These are phyloP conservation scores for Scatophagus argus DNA, from an alignment of 2,113 vertebrate genomes.

Conservation along the genomic window DNA sequence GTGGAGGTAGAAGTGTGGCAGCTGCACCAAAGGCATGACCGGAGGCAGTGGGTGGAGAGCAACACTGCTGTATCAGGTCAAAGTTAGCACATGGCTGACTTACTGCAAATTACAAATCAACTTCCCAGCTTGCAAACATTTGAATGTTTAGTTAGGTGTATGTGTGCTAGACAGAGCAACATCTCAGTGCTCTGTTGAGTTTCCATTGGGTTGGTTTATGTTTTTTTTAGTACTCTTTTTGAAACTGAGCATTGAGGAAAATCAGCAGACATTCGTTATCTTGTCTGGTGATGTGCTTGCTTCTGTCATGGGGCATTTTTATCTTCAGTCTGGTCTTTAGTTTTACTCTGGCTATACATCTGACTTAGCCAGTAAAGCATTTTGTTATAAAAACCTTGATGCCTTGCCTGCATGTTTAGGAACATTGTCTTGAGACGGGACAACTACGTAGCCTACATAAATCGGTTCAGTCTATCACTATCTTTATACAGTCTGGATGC, in stretches of 20 bases:
- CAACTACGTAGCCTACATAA: neutral
- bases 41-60: constrained; percentile 36
- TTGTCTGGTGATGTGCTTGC: neutral
- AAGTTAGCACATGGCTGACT: constrained; percentile 33
- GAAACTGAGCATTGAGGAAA: neutral
- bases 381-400: neutral
- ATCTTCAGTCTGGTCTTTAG: neutral
- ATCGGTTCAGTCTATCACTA: neutral
- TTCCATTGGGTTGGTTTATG: neutral
- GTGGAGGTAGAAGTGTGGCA: constrained; percentile 44
- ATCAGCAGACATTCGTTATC: neutral
- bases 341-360: neutral
- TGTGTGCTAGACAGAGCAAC: constrained; percentile 3
- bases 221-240: neutral
- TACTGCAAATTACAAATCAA: constrained; percentile 16
- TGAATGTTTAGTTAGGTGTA: neutral
- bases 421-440: neutral
- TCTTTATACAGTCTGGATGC: neutral
- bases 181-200: neutral
- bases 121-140: neutral
- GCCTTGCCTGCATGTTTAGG: neutral
- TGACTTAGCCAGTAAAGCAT: neutral
- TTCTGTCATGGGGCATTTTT: neutral
- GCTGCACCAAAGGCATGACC: constrained; percentile 49
- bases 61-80: constrained; percentile 13